Percentiles rank a stretch among this genome's conserved stretches.
Conservation (phyloP, 1,140 invertebrate species). For the Brachionus manjavacas region DNA sequence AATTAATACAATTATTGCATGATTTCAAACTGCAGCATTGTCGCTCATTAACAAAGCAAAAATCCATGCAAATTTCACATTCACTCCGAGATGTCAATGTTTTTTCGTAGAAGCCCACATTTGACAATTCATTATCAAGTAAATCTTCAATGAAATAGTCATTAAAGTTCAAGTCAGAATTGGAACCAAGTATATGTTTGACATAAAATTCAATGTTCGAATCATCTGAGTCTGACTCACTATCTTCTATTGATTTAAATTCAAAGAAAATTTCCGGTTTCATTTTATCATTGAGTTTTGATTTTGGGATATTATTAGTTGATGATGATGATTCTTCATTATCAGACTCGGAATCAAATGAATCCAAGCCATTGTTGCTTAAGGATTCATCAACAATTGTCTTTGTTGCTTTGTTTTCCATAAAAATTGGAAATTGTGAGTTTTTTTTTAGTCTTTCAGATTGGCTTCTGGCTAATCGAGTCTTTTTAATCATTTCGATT, state of each 20-base stretch:
- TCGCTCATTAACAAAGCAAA: not conserved
- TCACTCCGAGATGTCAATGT: not conserved
- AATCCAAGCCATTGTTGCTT: not conserved
- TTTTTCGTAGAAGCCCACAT: not conserved
- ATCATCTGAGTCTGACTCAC: not conserved
- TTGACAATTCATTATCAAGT: not conserved
- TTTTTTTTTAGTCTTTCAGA: not conserved
- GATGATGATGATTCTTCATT: not conserved
- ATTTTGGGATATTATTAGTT: no score
- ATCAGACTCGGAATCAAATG: not conserved
- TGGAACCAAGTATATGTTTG: not conserved
- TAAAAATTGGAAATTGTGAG: not conserved
- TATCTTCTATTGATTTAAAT: not conserved
- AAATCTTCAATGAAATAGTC: not conserved
- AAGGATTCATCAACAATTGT: not conserved
- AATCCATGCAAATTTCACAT: slow-evolving; percentile 5
- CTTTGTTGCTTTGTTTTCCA: not conserved
- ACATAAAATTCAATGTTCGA: not conserved
- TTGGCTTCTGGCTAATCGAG: not conserved
- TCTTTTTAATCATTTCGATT: not conserved
- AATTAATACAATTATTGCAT: slow-evolving; percentile 46
- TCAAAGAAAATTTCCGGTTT: not conserved
- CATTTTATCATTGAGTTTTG: not conserved
- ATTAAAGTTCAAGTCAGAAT: not conserved
- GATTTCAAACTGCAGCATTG: slow-evolving; percentile 46